These are phyloP conservation scores for Drosophila parthenogenetica DNA, from an alignment of 2,888 invertebrate genomes.

Conservation along the genomic window DNA sequence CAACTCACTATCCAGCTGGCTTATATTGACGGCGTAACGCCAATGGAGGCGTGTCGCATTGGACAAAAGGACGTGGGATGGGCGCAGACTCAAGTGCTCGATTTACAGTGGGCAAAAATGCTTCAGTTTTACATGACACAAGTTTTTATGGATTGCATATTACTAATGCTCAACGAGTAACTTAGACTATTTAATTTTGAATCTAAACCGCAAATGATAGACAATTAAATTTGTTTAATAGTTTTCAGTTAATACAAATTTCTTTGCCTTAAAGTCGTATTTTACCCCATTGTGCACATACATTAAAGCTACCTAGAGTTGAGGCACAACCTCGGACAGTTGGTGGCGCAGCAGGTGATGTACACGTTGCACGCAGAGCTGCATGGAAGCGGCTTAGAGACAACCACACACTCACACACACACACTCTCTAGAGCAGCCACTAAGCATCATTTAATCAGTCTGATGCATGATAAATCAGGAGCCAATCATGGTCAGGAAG, in stretches of 20 bases:
- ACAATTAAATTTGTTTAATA: no score
- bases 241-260: no score
- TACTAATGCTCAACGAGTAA: no score
- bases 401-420: constrained; percentile 19
- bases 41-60: constrained; percentile 93
- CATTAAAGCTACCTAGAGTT: constrained; percentile 88
- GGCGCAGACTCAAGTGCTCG: constrained; percentile 90
- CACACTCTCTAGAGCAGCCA: constrained; percentile 32
- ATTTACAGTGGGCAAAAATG: constrained; percentile 87
- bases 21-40: constrained; percentile 87
- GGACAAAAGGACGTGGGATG: constrained; percentile 90
- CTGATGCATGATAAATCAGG: constrained; percentile 75
- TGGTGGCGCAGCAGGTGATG: constrained; percentile 87
- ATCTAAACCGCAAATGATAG: no score
- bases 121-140: no score
- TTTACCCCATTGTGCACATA: constrained; percentile 81
- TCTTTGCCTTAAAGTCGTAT: neutral
- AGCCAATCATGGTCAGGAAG: constrained; percentile 62
- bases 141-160: no score
- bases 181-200: no score
- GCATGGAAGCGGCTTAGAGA: constrained; percentile 27
- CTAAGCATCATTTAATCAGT: constrained; percentile 76
- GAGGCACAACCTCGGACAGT: constrained; percentile 87
- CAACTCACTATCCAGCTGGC: constrained; percentile 87
- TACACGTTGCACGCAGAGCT: constrained; percentile 76